Base-by-base conservation (phyloP, 1,140 invertebrate species). In the Sycophila sp. region DNA sequence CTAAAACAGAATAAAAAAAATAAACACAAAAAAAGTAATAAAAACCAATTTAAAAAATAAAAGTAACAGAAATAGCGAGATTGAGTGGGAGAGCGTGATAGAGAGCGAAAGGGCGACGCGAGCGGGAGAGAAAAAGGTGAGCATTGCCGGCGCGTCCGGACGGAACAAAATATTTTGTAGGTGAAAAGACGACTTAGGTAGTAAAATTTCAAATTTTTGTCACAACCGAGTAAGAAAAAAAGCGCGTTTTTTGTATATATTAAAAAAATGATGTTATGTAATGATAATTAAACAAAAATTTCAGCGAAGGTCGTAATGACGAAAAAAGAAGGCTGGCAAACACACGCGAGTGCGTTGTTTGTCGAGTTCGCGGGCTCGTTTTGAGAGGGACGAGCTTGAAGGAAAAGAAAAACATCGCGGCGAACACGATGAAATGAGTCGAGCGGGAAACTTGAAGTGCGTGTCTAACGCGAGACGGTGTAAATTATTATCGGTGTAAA, bases 121-220 rank as follows among this genome's bases (percentile, higher is more conserved):
- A 70, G 60, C 17, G 69, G 47, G 32, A 58, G 51, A 28, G 26
- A 49, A 40, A 17, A 22, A 63, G 36, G 36, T n/a, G 30, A 24
- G 7, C 13, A 4, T 58, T 45, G 24, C 26, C 49, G 38, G 32
- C n/a, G 59, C 26, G 40, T 66, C 51, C 11, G 60, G 45, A 64
- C 53, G 59, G 55, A 71, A 59, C 26, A 59, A 65, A 66, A 65
- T 66, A 71, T 65, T 65, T 71, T 71, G 69, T 71, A 71, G 69
- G 56, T 51, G 17, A 64, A 63, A 45, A 59, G n/a, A 47, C 19
- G 3, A 56, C 7, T 51, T 71, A 71, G 69, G 40, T 71, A 71
- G 69, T 30, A 26, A 71, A 70, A 70, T 70, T 71, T 71, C 30
- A 65, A 71, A 71, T 66, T 65, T n/a, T 64, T 65, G 62, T 71